Percentiles rank a stretch among this genome's conserved stretches.
These are phyloP conservation scores for Cotesia congregata DNA, from an alignment of 2,888 invertebrate genomes.

Conservation along the genomic window DNA sequence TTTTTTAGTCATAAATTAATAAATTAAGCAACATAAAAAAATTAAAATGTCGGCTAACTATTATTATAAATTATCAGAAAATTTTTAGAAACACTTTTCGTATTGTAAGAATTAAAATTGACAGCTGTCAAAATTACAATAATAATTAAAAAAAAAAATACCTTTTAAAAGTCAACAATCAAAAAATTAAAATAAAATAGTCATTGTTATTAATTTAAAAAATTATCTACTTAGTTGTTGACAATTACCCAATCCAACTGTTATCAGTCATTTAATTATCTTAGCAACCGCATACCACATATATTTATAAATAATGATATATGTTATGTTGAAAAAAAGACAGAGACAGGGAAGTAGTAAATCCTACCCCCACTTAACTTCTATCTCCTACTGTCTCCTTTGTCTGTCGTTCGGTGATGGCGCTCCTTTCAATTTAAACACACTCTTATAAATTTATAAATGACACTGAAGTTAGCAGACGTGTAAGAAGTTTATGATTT, in stretches of 20 bases:
- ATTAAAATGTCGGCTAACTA: too few species aligned
- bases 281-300: neutral
- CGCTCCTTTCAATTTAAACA: neutral
- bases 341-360: neutral
- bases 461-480: too few species aligned
- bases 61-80: too few species aligned
- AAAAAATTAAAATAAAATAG: neutral
- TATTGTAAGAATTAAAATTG: too few species aligned
- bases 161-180: neutral
- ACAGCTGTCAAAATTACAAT: too few species aligned
- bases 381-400: constrained; percentile 15
- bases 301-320: neutral
- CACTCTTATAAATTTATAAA: neutral
- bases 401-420: neutral
- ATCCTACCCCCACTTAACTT: neutral
- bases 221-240: neutral
- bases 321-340: neutral
- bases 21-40: too few species aligned
- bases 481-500: too few species aligned
- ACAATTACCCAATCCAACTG: neutral
- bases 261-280: neutral
- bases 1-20: too few species aligned
- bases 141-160: neutral
- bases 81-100: too few species aligned
- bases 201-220: neutral